These are phyloP conservation scores for Xenotilapia longispinis DNA, from an alignment of 2,113 vertebrate species.

Conservation along the genomic window DNA sequence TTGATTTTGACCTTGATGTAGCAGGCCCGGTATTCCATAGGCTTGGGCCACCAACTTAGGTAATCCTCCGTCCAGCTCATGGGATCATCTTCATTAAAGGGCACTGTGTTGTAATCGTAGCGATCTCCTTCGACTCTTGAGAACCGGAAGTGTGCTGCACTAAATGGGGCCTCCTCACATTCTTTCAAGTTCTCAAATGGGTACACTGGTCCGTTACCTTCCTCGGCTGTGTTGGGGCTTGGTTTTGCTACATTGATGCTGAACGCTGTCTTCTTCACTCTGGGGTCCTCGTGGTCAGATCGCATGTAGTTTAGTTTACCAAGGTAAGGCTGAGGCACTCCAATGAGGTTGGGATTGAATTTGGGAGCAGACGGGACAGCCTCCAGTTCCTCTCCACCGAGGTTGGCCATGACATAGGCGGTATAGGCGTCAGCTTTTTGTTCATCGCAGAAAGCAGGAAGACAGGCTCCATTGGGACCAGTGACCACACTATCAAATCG, in stretches of 20 bases:
- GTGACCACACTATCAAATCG: constrained; percentile 93
- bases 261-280: constrained; percentile 89
- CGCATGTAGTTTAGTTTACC: constrained; percentile 88
- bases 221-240: constrained; percentile 79
- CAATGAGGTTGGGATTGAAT: constrained; percentile 83
- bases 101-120: constrained; percentile 93
- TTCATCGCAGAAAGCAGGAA: constrained; percentile 94
- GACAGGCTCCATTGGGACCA: constrained; percentile 84
- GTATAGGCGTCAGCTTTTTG: constrained; percentile 84
- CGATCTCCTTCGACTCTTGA: constrained; percentile 89
- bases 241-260: constrained; percentile 93
- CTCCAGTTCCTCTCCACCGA: constrained; percentile 94
- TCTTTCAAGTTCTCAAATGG: constrained; percentile 83
- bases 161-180: constrained; percentile 87
- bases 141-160: constrained; percentile 88
- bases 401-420: constrained; percentile 85
- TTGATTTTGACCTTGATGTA: constrained; percentile 91
- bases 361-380: constrained; percentile 86
- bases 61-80: constrained; percentile 98
- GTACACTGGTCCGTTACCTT: constrained; percentile 90
- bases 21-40: constrained; percentile 95
- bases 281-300: constrained; percentile 84
- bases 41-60: constrained; percentile 96
- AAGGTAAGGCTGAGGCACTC: constrained; percentile 90
- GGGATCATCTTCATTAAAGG: constrained; percentile 93